Conservation (phyloP, 2,113 vertebrate genomes). For the Cettia cetti region DNA sequence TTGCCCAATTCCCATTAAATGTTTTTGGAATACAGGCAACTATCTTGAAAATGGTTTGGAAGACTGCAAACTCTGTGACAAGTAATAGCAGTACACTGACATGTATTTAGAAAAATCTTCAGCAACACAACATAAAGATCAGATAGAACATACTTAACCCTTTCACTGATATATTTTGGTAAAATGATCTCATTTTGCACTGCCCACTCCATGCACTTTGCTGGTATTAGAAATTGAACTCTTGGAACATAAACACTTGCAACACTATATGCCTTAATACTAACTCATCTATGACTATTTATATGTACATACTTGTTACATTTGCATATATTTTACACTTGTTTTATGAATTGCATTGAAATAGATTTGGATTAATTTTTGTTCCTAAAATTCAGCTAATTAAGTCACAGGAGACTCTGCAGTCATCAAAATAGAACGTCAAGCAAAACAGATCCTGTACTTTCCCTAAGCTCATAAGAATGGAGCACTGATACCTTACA, state of each 20-base stretch:
- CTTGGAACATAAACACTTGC: not conserved
- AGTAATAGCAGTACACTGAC: not conserved
- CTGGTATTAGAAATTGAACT: not conserved
- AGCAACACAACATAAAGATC: not conserved
- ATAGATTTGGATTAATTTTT: not conserved
- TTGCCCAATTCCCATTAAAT: not conserved
- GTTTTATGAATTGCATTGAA: not conserved
- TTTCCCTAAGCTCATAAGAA: not conserved
- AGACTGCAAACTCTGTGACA: not conserved
- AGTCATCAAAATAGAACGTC: not conserved
- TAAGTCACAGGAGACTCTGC: not conserved
- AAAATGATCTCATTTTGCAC: not conserved
- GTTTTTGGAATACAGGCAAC: not conserved
- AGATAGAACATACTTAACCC: not conserved
- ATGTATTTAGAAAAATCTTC: not conserved
- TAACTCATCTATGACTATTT: not conserved
- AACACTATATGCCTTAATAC: not conserved
- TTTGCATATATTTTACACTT: no score
- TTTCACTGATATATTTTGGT: not conserved
- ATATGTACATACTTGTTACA: not conserved
- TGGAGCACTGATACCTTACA: conserved; percentile 68
- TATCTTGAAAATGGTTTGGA: not conserved
- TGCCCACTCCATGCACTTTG: not conserved
- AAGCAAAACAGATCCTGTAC: not conserved
- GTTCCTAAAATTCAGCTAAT: not conserved